Evolutionary conservation across 2,113 vertebrate genomes (phyloP).

Genomic region (Sylvia atricapilla): DNA sequence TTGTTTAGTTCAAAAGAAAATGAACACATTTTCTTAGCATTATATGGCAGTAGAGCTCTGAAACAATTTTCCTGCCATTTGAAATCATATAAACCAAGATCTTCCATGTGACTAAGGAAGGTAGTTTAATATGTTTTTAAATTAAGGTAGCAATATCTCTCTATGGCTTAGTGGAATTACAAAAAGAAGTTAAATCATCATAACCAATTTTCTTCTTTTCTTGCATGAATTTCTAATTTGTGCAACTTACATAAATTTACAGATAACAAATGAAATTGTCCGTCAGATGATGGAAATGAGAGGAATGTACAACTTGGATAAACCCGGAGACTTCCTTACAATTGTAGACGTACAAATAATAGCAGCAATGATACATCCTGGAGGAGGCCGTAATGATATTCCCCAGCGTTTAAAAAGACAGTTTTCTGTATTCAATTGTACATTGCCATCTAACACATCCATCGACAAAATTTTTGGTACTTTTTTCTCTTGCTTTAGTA

Average conservation of each 20-base stretch:
- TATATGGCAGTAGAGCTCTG: not conserved
- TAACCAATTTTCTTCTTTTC: not conserved
- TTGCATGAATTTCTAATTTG: not conserved
- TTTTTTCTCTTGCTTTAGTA: not conserved
- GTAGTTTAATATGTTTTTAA: not conserved
- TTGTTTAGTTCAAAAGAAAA: not conserved
- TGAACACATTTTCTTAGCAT: not conserved
- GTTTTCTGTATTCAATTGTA: slow-evolving; percentile 79
- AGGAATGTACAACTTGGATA: slow-evolving; percentile 82
- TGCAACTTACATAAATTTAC: not conserved
- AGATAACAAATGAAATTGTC: slow-evolving; percentile 84
- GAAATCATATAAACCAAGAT: not conserved
- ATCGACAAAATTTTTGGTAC: slow-evolving; percentile 83
- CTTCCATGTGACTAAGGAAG: not conserved
- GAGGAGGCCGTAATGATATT: slow-evolving; percentile 80
- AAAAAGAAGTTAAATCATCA: not conserved
- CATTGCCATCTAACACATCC: slow-evolving; percentile 75
- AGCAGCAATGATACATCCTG: slow-evolving; percentile 81
- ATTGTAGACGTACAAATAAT: slow-evolving; percentile 78
- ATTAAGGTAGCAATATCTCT: not conserved
- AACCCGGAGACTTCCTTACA: slow-evolving; percentile 79
- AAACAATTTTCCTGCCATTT: not conserved
- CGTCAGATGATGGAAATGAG: slow-evolving; percentile 83
- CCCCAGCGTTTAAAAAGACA: slow-evolving; percentile 80
- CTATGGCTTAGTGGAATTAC: not conserved